Base-by-base conservation (phyloP, 2,888 invertebrate species). In the Nephrotoma guestfalica region DNA sequence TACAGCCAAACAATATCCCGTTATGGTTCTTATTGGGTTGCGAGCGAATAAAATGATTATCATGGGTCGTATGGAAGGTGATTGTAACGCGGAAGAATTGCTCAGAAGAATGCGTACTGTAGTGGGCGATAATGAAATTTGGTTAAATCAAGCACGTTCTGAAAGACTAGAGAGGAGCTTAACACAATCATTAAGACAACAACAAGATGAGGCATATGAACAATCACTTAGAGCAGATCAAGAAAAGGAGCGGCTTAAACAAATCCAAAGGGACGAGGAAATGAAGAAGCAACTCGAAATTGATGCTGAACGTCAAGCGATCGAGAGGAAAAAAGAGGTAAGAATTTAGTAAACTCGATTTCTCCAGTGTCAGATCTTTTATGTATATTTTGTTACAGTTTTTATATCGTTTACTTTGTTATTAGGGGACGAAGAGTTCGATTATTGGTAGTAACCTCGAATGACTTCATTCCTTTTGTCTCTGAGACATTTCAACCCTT, bases 181-280 rank as follows among this genome's bases (percentile, higher is more conserved):
- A 88, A 97, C 96, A 87, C 96, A 97, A 89, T 96, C 96, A 0
- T 92, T 99, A 86, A 94, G 99, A 45, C 95, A 95, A 86, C 95
- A 98, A 88, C 99, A 99, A 90, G 99, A 99, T 91, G 96, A 96
- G 90, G 99, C 98, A 0, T 99, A 98, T 90, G 94, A 96, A 90
- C 96, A 96, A 91, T 98, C 98, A 4, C 92, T 99, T 71, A 93
- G 95, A 71, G 97, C 97, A 0, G 99, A 99, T 91, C 98, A 98
- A 91, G 98, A 98, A 91, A 99, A 99, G 92, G 98, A 98, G 91
- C 93, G 96, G 0, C 92, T 93, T 86, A 93, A 94, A 51, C 93
- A 93, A 88, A 93, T 94, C 88, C 94, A 94, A 88, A 91, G 92
- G 3, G 92, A 93, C 87, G 94, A 93, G 18, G 91, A 92, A 7